A percentile compares a stretch with the other conserved stretches of the same genome.
Conservation (phyloP, 1,140 invertebrate genomes). For the Thaumetopoea pityocampa region DNA sequence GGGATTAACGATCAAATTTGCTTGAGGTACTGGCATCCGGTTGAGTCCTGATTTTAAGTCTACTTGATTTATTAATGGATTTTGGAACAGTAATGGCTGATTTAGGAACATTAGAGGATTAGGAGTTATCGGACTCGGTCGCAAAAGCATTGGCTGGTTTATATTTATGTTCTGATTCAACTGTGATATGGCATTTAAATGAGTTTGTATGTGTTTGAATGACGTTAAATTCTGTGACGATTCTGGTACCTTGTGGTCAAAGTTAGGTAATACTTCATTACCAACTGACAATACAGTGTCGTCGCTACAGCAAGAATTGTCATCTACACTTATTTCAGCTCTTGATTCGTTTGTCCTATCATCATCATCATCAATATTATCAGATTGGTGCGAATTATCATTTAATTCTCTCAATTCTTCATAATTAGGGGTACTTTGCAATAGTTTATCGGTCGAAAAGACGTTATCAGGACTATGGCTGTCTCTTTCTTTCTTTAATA, state of each 20-base stretch:
- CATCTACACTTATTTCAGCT: constrained; percentile 64
- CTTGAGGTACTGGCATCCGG: constrained; percentile 39
- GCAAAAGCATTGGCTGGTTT: constrained; percentile 57
- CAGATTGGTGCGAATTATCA: constrained; percentile 27
- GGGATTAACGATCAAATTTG: constrained; percentile 38
- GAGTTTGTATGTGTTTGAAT: constrained; percentile 78
- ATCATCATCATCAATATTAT: constrained; percentile 45
- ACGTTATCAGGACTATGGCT: constrained; percentile 70
- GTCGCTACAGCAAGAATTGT: constrained; percentile 79
- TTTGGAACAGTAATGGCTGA: constrained; percentile 69
- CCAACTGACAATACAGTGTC: constrained; percentile 82
- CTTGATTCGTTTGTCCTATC: constrained; percentile 37
- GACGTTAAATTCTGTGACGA: constrained; percentile 56
- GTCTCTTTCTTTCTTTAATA: constrained; percentile 70
- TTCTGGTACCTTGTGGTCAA: constrained; percentile 35
- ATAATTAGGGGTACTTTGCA: constrained; percentile 68
- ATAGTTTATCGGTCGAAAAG: constrained; percentile 69
- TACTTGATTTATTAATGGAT: constrained; percentile 50
- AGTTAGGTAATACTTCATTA: constrained; percentile 75
- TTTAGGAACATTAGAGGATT: constrained; percentile 73
- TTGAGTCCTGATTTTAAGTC: constrained; percentile 46
- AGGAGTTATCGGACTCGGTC: constrained; percentile 70
- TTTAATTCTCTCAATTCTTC: constrained; percentile 32
- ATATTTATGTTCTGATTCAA: constrained; percentile 71
- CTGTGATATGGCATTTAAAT: constrained; percentile 77